Percentiles rank a stretch among this genome's conserved stretches.
phyloP scores from a whole-genome alignment of 92 coral and sea anemone genomes.

The Paramuricea clavata region DNA sequence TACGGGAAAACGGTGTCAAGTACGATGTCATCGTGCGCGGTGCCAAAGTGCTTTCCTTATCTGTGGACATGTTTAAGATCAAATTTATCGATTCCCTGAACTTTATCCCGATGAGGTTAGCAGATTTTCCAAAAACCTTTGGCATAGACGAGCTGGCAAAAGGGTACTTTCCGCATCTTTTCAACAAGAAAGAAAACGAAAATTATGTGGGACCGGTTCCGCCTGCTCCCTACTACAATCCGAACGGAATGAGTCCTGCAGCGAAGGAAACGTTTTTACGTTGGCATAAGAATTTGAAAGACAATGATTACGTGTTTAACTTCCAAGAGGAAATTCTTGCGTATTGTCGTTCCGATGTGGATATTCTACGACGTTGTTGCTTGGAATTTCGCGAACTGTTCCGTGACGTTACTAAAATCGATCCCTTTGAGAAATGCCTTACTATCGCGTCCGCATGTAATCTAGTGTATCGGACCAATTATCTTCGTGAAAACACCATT shows the following conservation, averaged over 20 bases:
- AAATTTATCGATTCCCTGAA: background rate
- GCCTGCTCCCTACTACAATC: background rate
- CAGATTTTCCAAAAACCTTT: background rate
- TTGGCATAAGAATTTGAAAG: background rate
- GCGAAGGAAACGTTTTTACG: background rate
- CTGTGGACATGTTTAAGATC: background rate
- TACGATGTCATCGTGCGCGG: background rate
- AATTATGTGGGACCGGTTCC: constrained; percentile 13
- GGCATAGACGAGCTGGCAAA: constrained; percentile 28
- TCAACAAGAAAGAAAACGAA: constrained; percentile 16
- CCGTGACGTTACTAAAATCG: constrained; percentile 3
- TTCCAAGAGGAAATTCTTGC: background rate
- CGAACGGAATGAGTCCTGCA: background rate
- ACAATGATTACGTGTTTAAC: background rate
- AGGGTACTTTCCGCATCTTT: constrained; percentile 37
- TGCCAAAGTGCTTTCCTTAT: background rate
- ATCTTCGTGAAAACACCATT: constrained; percentile 49
- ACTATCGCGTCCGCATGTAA: constrained; percentile 68
- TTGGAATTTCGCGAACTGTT: background rate
- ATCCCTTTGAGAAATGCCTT: constrained; percentile 55
- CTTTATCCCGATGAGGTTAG: background rate
- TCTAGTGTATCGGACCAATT: constrained; percentile 24
- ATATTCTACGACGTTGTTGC: constrained; percentile 33
- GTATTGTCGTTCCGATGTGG: constrained; percentile 31
- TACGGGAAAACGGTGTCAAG: background rate